These are phyloP conservation scores for Blastobasis adustella DNA, from an alignment of 2,888 invertebrate species.

Conservation along the genomic window DNA sequence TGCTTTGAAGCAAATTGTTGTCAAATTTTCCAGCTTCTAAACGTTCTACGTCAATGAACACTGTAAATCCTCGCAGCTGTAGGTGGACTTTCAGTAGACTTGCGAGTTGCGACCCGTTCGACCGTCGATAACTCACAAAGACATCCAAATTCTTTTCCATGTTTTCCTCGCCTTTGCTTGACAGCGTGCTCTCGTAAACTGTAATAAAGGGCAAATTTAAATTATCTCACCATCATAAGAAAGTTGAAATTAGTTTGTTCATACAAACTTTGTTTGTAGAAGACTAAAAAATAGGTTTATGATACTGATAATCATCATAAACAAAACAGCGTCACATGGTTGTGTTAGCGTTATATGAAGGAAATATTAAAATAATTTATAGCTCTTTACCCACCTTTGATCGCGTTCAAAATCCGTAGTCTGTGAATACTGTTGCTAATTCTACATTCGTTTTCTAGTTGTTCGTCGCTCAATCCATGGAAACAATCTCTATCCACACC, in stretches of 20 bases:
- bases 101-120: conserved; percentile 97
- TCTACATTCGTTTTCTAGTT: conserved; percentile 91
- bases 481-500: conserved; percentile 95
- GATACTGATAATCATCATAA: conserved; percentile 14
- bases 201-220: conserved; percentile 24
- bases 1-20: conserved; percentile 96
- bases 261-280: neutral
- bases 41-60: conserved; percentile 98
- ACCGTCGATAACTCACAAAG: conserved; percentile 97
- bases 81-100: conserved; percentile 97
- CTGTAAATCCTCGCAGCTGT: conserved; percentile 95
- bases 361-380: conserved; percentile 10
- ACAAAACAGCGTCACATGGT: conserved; percentile 12
- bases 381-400: conserved; percentile 73
- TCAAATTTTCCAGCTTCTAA: conserved; percentile 99
- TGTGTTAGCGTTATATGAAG: neutral
- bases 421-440: conserved; percentile 97
- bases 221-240: conserved; percentile 2
- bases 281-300: conserved; percentile 15
- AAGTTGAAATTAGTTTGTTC: conserved; percentile 1
- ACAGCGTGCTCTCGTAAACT: conserved; percentile 79
- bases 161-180: conserved; percentile 82
- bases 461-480: conserved; percentile 91
- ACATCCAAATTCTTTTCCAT: conserved; percentile 95
- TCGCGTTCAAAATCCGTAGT: conserved; percentile 90